Conservation (phyloP, 1,140 invertebrate species). For the Nasonia vitripennis region DNA sequence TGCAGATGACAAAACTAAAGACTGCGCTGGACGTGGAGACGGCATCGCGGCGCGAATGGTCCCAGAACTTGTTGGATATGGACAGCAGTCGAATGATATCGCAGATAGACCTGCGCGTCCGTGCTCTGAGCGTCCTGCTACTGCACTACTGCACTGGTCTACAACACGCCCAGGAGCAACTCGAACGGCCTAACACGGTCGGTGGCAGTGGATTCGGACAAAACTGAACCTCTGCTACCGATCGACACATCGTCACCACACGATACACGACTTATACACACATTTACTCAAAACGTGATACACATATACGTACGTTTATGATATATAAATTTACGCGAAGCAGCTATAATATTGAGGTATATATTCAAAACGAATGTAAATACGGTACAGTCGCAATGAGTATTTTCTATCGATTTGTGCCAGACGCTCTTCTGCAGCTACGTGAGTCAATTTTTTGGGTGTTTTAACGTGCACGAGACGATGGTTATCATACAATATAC, state of each 20-base stretch:
- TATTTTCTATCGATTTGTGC: background rate
- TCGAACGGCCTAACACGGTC: slow-evolving; percentile 7
- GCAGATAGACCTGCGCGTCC: slow-evolving; percentile 84
- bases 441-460: slow-evolving; percentile 16
- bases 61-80: slow-evolving; percentile 67
- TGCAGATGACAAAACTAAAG: slow-evolving; percentile 84
- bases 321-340: background rate
- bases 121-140: slow-evolving; percentile 88
- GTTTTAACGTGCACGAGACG: background rate
- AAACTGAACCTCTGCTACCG: background rate
- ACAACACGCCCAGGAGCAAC: slow-evolving; percentile 79
- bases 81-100: slow-evolving; percentile 77
- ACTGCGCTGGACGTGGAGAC: slow-evolving; percentile 81
- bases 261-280: background rate
- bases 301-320: background rate
- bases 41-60: slow-evolving; percentile 70
- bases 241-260: background rate
- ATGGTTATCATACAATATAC: background rate
- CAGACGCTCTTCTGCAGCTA: background rate
- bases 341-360: background rate
- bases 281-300: background rate
- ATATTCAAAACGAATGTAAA: background rate
- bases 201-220: no score
- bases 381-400: background rate
- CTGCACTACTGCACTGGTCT: slow-evolving; percentile 90